A percentile compares a stretch with the other conserved stretches of the same genome.
Evolutionary conservation across 2,888 invertebrate species (phyloP).

Genomic region (Nomada lathburiana): DNA sequence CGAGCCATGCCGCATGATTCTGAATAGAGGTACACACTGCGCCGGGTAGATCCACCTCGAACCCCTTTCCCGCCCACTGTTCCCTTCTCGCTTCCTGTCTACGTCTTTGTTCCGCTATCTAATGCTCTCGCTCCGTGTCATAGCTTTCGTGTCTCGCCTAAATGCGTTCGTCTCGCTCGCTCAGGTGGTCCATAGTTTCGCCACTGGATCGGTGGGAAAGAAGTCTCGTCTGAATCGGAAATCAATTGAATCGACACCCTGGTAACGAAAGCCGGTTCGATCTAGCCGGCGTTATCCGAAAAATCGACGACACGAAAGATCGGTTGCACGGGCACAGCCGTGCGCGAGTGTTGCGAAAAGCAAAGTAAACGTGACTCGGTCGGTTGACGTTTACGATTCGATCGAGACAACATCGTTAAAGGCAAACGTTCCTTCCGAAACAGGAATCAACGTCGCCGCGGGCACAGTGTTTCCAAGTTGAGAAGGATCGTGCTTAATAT

Average conservation of each 20-base stretch:
- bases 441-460: slow-evolving; percentile 2
- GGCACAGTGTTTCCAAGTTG: slow-evolving; percentile 24
- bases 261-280: slow-evolving; percentile 27
- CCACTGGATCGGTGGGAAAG: slow-evolving; percentile 49
- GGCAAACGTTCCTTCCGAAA: slow-evolving; percentile 9
- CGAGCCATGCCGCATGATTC: slow-evolving; percentile 76
- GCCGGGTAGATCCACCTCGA: slow-evolving; percentile 58
- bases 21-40: slow-evolving; percentile 75
- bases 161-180: slow-evolving; percentile 21
- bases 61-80: slow-evolving; percentile 41
- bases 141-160: slow-evolving; percentile 10
- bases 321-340: background rate
- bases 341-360: background rate
- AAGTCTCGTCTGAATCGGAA: slow-evolving; percentile 66
- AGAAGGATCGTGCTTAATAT: background rate
- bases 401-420: slow-evolving; percentile 36
- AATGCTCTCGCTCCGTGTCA: slow-evolving; percentile 12
- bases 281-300: slow-evolving; percentile 30
- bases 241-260: slow-evolving; percentile 63
- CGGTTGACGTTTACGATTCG: slow-evolving; percentile 36
- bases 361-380: slow-evolving; percentile 7
- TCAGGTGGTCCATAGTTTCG: slow-evolving; percentile 38
- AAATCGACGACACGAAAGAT: background rate
- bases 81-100: slow-evolving; percentile 27
- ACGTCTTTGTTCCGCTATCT: background rate